phyloP scores from a whole-genome alignment of 2,888 invertebrate species.

The Nemurella pictetii region DNA sequence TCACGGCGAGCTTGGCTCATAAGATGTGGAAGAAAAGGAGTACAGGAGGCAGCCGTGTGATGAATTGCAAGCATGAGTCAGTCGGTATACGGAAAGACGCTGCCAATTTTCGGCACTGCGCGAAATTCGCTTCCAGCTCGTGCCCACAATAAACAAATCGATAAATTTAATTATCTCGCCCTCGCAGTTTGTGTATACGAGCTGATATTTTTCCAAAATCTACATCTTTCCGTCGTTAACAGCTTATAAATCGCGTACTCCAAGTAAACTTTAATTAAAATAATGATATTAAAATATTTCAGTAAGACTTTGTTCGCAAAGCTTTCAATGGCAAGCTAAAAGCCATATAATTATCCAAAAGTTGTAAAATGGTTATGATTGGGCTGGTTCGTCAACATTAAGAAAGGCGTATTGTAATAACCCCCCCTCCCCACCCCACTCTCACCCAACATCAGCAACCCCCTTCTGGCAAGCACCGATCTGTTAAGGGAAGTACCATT shows the following conservation, averaged over 20 bases:
- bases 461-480: not conserved
- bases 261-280: not conserved
- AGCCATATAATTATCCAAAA: slow-evolving; percentile 9
- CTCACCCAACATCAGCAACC: not conserved
- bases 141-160: not conserved
- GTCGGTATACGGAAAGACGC: not conserved
- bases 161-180: not conserved
- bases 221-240: not conserved
- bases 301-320: not conserved
- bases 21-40: not conserved
- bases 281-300: slow-evolving; percentile 11
- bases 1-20: not conserved
- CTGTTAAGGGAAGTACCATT: not conserved
- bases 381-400: not conserved
- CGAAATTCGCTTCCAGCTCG: not conserved
- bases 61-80: not conserved
- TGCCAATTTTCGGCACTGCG: not conserved
- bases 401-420: not conserved
- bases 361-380: slow-evolving; percentile 2
- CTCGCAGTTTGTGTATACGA: not conserved
- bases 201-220: not conserved
- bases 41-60: not conserved
- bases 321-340: slow-evolving; percentile 7
- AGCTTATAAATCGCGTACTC: not conserved
- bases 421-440: not conserved